These are phyloP conservation scores for Garrulus glandarius DNA, from an alignment of 2,797 vertebrate species.

Conservation along the genomic window DNA sequence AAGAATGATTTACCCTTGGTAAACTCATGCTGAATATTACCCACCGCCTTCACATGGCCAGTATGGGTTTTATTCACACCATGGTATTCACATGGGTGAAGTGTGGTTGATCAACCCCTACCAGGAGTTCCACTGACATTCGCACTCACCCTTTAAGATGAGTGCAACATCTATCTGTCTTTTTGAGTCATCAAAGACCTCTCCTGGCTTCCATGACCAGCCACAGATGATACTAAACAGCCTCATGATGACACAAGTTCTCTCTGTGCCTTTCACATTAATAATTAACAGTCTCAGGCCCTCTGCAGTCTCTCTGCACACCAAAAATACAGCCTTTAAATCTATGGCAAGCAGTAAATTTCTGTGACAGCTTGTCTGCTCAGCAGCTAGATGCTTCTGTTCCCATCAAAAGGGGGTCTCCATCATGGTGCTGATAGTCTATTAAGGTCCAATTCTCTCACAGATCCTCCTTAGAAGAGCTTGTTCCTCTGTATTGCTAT, in stretches of 20 bases:
- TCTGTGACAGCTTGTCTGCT: too few species aligned
- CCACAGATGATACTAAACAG: background rate
- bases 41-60: background rate
- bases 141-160: background rate
- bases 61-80: background rate
- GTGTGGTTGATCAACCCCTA: background rate
- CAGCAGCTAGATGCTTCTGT: background rate
- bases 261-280: background rate
- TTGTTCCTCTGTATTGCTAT: background rate
- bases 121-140: background rate
- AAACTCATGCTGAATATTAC: background rate
- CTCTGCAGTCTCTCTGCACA: background rate
- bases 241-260: accelerated
- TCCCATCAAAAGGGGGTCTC: background rate
- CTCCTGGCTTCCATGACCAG: background rate
- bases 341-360: background rate
- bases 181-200: background rate
- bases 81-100: background rate
- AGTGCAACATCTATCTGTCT: accelerated
- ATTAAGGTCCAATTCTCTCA: background rate
- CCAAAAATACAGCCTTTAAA: background rate
- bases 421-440: background rate
- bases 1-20: background rate
- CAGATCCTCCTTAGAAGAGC: background rate
- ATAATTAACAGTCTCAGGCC: background rate